phyloP scores from a whole-genome alignment of 2,113 vertebrate genomes.

The Alces alces region DNA sequence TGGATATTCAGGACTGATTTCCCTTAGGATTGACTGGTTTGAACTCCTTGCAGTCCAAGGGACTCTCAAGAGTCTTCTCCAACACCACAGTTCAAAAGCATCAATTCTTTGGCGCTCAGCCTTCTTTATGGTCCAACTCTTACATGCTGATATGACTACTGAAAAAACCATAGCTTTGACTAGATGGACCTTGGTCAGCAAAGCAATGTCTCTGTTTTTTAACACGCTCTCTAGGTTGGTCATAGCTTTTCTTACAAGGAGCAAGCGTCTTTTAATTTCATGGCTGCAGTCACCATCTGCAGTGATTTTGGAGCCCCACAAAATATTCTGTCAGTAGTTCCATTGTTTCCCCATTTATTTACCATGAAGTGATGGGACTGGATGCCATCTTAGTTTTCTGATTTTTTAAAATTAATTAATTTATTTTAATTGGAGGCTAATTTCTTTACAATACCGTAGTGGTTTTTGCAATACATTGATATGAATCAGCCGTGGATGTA shows the following conservation, averaged over 20 bases:
- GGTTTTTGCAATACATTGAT: too few relatives aligned
- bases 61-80: background rate
- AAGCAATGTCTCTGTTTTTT: background rate
- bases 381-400: background rate
- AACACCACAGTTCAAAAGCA: background rate
- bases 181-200: background rate
- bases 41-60: background rate
- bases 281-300: background rate
- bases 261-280: background rate
- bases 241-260: background rate
- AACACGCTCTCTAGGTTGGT: background rate
- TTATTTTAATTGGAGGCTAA: too few relatives aligned
- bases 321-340: background rate
- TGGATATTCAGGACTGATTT: background rate
- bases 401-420: too few relatives aligned
- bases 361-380: background rate
- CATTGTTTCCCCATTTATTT: background rate
- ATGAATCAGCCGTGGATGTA: too few relatives aligned
- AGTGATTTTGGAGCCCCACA: background rate
- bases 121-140: background rate
- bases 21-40: background rate
- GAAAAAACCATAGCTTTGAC: background rate
- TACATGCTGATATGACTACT: background rate
- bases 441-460: too few relatives aligned
- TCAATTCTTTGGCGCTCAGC: background rate